Evolutionary conservation across 2,113 vertebrate species (phyloP).

Genomic region (cattle (Bos taurus)): DNA sequence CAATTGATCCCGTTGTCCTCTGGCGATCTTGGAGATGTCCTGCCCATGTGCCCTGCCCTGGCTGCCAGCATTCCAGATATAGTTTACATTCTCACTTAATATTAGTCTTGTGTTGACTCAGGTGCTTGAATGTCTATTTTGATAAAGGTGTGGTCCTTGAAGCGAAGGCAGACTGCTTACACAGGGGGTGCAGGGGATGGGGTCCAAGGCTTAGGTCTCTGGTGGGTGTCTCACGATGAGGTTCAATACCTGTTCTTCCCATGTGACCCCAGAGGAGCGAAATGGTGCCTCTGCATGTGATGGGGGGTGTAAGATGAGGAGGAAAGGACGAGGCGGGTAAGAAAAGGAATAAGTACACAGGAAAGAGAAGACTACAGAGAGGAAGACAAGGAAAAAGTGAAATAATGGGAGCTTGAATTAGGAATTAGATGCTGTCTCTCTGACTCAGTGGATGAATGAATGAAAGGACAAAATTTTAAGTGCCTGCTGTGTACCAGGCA

Average conservation of each 20-base stretch:
- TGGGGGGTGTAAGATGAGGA: neutral
- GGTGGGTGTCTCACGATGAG: neutral
- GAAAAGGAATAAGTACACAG: neutral
- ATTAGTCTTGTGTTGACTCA: neutral
- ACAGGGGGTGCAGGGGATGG: neutral
- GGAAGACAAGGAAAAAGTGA: neutral
- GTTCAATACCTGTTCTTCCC: neutral
- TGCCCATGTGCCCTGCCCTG: neutral
- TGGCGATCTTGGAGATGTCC: neutral
- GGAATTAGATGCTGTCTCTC: neutral
- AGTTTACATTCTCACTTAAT: neutral
- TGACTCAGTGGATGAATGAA: neutral
- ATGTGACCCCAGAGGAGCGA: neutral
- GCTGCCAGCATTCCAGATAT: neutral
- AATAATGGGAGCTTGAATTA: neutral
- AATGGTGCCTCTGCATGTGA: neutral
- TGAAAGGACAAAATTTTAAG: neutral
- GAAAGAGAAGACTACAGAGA: neutral
- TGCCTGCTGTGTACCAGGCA: neutral
- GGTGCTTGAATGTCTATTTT: neutral
- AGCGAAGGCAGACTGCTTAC: neutral
- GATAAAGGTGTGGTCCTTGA: neutral
- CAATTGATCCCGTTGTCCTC: neutral
- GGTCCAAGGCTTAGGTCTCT: neutral
- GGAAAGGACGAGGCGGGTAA: neutral